Conservation (phyloP, 2,113 vertebrate species). For the Prionailurus viverrinus region DNA sequence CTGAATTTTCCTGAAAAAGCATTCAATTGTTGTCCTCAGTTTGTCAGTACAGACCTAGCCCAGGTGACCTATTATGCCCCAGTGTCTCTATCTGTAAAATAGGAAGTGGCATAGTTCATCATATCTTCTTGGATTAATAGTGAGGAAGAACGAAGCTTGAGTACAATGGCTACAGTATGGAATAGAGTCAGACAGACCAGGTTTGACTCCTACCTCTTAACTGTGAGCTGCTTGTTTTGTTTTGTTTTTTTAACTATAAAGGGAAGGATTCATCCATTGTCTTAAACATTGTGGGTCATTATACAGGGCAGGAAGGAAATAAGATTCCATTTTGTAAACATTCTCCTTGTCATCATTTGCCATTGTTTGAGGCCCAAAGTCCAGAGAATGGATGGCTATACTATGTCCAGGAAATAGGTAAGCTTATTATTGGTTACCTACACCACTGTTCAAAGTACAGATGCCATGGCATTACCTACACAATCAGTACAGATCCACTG, state of each 20-base stretch:
- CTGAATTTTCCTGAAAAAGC: neutral
- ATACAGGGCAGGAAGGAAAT: neutral
- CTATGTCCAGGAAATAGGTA: neutral
- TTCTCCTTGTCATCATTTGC: neutral
- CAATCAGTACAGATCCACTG: neutral
- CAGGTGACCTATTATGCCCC: neutral
- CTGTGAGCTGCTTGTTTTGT: neutral
- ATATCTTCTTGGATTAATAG: neutral
- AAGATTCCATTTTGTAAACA: neutral
- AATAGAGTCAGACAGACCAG: neutral
- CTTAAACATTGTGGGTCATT: neutral
- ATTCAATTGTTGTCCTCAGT: neutral
- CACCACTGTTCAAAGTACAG: neutral
- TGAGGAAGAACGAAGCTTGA: neutral
- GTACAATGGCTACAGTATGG: neutral
- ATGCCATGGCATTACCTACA: neutral
- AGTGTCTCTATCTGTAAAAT: neutral
- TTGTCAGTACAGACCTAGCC: neutral
- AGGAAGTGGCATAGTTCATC: neutral
- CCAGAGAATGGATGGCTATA: neutral
- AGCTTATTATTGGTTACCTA: neutral
- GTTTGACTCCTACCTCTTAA: neutral
- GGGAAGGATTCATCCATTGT: neutral
- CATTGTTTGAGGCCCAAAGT: neutral
- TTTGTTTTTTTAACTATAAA: neutral